Evolutionary conservation across 2,888 invertebrate species (phyloP), one percentile per base, ranked within the genome.

Genomic region (Sphaeridia pumilis): DNA sequence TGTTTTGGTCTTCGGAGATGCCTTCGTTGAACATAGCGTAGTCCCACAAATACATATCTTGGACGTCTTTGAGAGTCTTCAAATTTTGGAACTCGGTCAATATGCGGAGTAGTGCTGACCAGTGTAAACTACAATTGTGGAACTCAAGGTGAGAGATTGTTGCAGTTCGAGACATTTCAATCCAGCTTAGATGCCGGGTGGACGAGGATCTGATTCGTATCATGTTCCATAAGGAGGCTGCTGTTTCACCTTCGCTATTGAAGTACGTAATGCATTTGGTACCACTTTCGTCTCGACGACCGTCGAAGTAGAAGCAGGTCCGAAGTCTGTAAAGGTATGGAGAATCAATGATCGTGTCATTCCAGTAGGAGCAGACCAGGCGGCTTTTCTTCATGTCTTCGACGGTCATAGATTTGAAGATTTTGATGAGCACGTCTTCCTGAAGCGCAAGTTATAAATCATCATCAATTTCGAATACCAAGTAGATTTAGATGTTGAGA

Each of bases 11-110:
- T 45, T 64, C 61, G 22, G 59, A 58, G 14, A 64, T 54, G 3
- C 64, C 64, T 12, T 56, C 49, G 43, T 60, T 58, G 48, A 61
- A 61, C 10, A 60, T 57, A 22, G 57, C 56, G 44, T 59, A 60
- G 45, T 61, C 62, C 64, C 62, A 60, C 22, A 56, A 54, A 50
- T 63, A 60, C 51, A 57, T 59, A 38, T 61, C 61, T 46, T 62
- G 64, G 7, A 50, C 26, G 22, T 64, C 64, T 7, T 58, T 43
- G 20, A 63, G 56, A 21, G 50, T 54, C 2, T 34, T 34, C 2
- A 64, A 47, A 25, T 63, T 60, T 2, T 59, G 55, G 21, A 58
- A 53, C 21, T 64, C 55, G 47, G 58, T 56, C 34, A 63, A 47
- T 1, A 62, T 49, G 46, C 58, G 57, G 12, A 64, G 56, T 14